Evolutionary conservation across 2,888 invertebrate genomes (phyloP).

Genomic region (Noctua janthina): DNA sequence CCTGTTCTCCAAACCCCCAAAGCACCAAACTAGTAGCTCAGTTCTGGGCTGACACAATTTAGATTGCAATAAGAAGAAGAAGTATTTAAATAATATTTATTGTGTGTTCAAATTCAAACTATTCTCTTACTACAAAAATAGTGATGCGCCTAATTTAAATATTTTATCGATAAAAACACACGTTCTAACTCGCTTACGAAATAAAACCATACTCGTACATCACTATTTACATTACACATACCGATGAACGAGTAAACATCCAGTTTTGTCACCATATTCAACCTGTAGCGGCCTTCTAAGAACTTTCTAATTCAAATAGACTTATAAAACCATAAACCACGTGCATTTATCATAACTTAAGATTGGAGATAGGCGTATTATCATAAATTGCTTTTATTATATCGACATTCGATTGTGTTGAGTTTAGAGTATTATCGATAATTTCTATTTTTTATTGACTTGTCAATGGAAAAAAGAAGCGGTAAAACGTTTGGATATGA

Average conservation of each 20-base stretch:
- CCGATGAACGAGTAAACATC: slow-evolving; percentile 43
- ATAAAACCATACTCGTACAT: slow-evolving; percentile 16
- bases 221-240: slow-evolving; percentile 55
- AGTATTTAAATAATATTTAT: background rate
- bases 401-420: slow-evolving; percentile 44
- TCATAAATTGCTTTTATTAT: slow-evolving; percentile 45
- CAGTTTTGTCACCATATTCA: slow-evolving; percentile 54
- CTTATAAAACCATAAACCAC: slow-evolving; percentile 57
- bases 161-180: slow-evolving; percentile 37
- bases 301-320: slow-evolving; percentile 66
- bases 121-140: slow-evolving; percentile 4
- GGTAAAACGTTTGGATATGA: background rate
- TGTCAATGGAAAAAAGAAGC: slow-evolving; percentile 20
- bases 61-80: too few relatives aligned
- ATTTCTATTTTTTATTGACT: slow-evolving; percentile 36
- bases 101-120: background rate
- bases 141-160: slow-evolving; percentile 23
- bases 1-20: too few relatives aligned
- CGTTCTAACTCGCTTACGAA: slow-evolving; percentile 20
- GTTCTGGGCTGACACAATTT: too few relatives aligned
- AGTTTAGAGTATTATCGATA: slow-evolving; percentile 32
- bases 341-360: slow-evolving; percentile 41
- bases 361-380: slow-evolving; percentile 25
- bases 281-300: slow-evolving; percentile 42
- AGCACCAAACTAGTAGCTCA: too few relatives aligned